Evolutionary conservation across 1,140 invertebrate species (phyloP), one percentile per base, ranked within the genome.

Genomic region (Stenopsyche tienmushanensis): DNA sequence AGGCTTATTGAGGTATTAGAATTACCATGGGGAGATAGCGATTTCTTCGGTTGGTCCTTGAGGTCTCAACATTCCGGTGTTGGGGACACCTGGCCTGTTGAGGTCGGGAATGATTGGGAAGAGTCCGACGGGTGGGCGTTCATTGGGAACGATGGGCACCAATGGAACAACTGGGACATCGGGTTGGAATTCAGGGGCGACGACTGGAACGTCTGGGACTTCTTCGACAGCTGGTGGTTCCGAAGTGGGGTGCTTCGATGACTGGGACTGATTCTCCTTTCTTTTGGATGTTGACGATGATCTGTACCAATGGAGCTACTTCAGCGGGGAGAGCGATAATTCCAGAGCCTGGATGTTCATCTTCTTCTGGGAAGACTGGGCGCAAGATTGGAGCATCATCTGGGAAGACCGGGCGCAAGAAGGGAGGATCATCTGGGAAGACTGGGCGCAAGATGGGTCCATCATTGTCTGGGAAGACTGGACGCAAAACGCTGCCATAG

Each of bases 271-370:
- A 23, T 25, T 47, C 20, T 26, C 26, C 3, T 15, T 47, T 47
- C 15, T 60, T 41, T 18, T n/a, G 26, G 23, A 64, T 39, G 42
- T 64, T 64, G 23, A 64, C 50, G 24, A 64, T 64, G 62, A 64
- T 55, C 25, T 64, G 62, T 1, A 64, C 62, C 15, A 64, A 17
- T 10, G 62, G 62, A 1, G 60, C n/a, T 3, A 47, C 8, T 47
- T 60, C 57, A 29, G 57, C 21, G 3, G 57, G 57, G 8, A 45
- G 24, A 1, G 26, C 34, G 39, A 60, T 47, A 41, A n/a, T n/a
- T n/a, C n/a, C n/a, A n/a, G n/a, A n/a, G n/a, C n/a, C n/a, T n/a
- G n/a, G 39, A 20, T 34, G 52, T 13, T n/a, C n/a, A n/a, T n/a
- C n/a, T n/a, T n/a, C n/a, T 34, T 10, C 13, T 1, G 52, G 24